phyloP scores from a whole-genome alignment of 2,113 vertebrate species.

The Melanocharis versteri region DNA sequence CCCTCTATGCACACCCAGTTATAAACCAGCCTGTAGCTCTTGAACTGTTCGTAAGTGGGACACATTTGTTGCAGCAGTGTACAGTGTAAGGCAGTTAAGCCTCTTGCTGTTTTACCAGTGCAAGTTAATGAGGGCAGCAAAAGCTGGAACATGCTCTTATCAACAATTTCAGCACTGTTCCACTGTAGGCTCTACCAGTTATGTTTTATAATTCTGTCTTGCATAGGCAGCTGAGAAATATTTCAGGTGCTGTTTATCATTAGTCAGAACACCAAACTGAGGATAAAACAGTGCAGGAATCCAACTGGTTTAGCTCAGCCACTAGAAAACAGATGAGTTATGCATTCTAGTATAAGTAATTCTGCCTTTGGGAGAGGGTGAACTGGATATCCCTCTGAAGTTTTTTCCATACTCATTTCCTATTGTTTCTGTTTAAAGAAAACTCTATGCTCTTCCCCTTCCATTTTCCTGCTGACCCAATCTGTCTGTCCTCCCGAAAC shows the following conservation, averaged over 20 bases:
- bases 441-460: not conserved
- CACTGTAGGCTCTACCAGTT: not conserved
- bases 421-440: not conserved
- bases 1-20: not conserved
- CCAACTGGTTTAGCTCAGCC: not conserved
- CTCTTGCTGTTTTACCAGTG: not conserved
- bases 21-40: not conserved
- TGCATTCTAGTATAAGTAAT: not conserved
- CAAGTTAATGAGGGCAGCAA: not conserved
- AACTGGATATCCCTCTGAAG: not conserved
- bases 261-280: not conserved
- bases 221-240: not conserved
- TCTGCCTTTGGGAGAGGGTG: not conserved
- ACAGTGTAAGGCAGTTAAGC: not conserved
- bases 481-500: not conserved
- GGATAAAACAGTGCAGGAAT: not conserved
- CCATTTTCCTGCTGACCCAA: not conserved
- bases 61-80: not conserved
- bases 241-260: not conserved
- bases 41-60: not conserved
- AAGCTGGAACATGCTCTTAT: not conserved
- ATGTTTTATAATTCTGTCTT: not conserved
- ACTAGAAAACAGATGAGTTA: not conserved
- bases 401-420: not conserved
- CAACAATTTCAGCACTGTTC: not conserved